Evolutionary conservation across 2,888 invertebrate genomes (phyloP).

Genomic region (Pemphredon lugubris): DNA sequence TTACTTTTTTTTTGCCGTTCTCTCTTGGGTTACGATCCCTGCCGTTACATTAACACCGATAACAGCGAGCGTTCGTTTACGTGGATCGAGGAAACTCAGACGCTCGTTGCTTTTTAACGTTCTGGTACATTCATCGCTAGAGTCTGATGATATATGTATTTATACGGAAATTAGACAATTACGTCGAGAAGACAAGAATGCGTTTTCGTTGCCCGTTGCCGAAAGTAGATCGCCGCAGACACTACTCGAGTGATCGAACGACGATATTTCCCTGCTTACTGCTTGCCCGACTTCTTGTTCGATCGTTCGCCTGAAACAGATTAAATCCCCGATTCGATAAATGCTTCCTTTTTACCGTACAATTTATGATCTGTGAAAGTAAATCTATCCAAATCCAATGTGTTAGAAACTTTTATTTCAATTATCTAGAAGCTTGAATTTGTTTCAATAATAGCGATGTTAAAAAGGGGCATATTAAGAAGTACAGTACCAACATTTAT

Average conservation of each 20-base stretch:
- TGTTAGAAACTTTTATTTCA: no score
- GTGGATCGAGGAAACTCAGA: neutral
- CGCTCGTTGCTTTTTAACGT: neutral
- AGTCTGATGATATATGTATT: constrained; percentile 5
- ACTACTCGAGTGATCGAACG: constrained; percentile 35
- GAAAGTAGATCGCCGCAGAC: constrained; percentile 42
- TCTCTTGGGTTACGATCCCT: no score
- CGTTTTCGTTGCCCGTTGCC: constrained; percentile 65
- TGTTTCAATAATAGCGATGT: no score
- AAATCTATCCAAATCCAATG: no score
- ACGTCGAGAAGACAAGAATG: constrained; percentile 54
- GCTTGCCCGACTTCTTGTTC: constrained; percentile 79
- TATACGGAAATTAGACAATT: constrained; percentile 21
- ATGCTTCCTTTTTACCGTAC: no score
- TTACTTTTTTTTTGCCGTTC: neutral
- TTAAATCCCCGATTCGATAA: neutral
- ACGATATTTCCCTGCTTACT: constrained; percentile 66
- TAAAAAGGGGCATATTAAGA: no score
- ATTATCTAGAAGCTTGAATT: no score
- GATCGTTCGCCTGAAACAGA: constrained; percentile 75
- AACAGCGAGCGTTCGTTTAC: constrained; percentile 8
- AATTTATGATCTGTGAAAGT: no score
- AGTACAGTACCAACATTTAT: no score
- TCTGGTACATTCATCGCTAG: constrained; percentile 25
- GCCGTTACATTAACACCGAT: no score